phyloP scores from a whole-genome alignment of 2,797 vertebrate genomes.

The Denticeps clupeoides region DNA sequence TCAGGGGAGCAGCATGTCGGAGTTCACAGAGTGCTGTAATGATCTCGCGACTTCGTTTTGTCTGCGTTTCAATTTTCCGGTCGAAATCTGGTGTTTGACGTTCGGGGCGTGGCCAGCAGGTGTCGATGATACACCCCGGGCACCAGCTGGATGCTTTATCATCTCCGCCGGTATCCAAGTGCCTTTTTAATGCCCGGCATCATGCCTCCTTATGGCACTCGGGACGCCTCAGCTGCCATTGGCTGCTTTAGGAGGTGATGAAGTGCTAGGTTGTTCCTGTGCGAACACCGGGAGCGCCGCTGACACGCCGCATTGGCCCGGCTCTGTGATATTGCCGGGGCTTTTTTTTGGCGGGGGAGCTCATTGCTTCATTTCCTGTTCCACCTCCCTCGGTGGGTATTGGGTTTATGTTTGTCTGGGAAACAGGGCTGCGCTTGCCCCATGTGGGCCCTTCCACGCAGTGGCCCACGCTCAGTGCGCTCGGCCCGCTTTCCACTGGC shows the following conservation, averaged over 20 bases:
- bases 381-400: conserved; percentile 15
- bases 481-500: conserved; percentile 14
- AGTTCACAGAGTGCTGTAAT: conserved; percentile 11
- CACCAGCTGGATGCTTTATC: too few species aligned
- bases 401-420: conserved; percentile 37
- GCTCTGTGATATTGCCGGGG: conserved; percentile 12
- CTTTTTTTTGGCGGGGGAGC: conserved; percentile 22
- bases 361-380: conserved; percentile 26
- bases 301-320: conserved; percentile 7
- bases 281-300: conserved; percentile 10
- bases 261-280: too few species aligned
- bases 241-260: too few species aligned
- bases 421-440: conserved; percentile 33
- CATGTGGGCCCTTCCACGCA: conserved; percentile 27
- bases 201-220: too few species aligned
- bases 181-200: too few species aligned
- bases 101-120: neutral
- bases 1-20: conserved; percentile 11
- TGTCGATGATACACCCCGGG: neutral
- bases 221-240: too few species aligned
- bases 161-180: too few species aligned
- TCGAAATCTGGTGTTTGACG: neutral
- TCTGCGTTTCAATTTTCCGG: neutral
- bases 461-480: conserved; percentile 30
- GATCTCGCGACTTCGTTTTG: conserved; percentile 9